Evolutionary conservation across 2,113 vertebrate genomes (phyloP).

Genomic region (Nasalis larvatus): DNA sequence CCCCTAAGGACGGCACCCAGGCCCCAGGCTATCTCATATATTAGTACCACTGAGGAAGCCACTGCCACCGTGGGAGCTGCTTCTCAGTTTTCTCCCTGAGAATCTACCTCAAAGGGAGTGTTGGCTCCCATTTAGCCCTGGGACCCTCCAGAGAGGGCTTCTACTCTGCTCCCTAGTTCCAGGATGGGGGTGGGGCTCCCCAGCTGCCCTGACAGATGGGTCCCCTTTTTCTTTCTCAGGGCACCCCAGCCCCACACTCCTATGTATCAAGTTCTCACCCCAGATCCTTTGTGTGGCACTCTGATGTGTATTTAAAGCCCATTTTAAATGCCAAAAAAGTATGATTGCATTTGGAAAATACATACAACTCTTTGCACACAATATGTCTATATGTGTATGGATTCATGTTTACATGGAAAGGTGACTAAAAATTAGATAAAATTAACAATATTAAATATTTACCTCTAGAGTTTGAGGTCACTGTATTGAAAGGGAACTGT

Average conservation of each 20-base stretch:
- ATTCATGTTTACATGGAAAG: not conserved
- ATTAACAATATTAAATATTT: not conserved
- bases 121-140: slow-evolving; percentile 54
- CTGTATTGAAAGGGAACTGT: not conserved
- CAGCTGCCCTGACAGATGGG: slow-evolving; percentile 45
- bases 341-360: not conserved
- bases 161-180: not conserved
- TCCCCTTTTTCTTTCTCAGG: slow-evolving; percentile 51
- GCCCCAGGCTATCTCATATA: slow-evolving; percentile 74
- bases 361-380: not conserved
- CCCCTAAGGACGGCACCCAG: slow-evolving; percentile 82
- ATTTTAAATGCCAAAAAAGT: slow-evolving; percentile 48
- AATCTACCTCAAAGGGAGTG: slow-evolving; percentile 74
- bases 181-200: slow-evolving; percentile 22
- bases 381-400: not conserved
- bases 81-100: not conserved
- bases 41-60: slow-evolving; percentile 81
- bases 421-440: not conserved
- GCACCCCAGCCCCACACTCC: slow-evolving; percentile 28
- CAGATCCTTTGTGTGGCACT: not conserved
- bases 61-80: slow-evolving; percentile 46
- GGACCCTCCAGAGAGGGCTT: slow-evolving; percentile 38
- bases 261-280: slow-evolving; percentile 35
- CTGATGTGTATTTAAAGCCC: slow-evolving; percentile 69
- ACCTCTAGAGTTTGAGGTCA: not conserved